These are phyloP conservation scores for Ceuthmochares aereus DNA, from an alignment of 2,113 vertebrate species.

Conservation along the genomic window DNA sequence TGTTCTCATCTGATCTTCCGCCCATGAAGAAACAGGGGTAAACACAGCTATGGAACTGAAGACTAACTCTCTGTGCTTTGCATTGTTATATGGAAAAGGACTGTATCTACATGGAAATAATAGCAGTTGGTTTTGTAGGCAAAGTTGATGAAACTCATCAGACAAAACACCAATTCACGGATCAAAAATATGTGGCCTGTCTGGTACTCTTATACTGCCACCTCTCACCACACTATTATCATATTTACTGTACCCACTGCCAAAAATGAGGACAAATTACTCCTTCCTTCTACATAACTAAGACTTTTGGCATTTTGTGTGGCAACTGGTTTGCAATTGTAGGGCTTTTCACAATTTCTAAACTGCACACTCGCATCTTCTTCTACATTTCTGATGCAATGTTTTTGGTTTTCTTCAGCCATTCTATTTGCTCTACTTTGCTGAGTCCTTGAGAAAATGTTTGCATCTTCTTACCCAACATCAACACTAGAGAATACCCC, in stretches of 20 bases:
- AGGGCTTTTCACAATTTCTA: neutral
- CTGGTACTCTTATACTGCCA: neutral
- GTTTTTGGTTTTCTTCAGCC: neutral
- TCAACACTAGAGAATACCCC: neutral
- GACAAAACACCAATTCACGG: neutral
- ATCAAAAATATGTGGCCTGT: neutral
- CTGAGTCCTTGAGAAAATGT: neutral
- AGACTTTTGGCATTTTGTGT: neutral
- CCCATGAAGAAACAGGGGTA: neutral
- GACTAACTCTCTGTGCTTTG: neutral
- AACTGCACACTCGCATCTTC: accelerated
- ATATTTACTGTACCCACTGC: neutral
- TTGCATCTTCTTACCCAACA: neutral
- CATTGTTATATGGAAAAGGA: neutral
- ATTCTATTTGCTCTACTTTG: neutral
- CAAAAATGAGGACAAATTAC: neutral
- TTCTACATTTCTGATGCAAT: neutral
- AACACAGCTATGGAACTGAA: neutral
- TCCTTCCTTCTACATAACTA: neutral
- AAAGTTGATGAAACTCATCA: conserved; percentile 10
- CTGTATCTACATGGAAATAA: neutral
- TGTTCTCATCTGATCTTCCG: neutral
- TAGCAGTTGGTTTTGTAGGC: neutral
- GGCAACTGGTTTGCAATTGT: neutral
- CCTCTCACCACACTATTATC: neutral